phyloP scores from a whole-genome alignment of 2,888 invertebrate genomes.

The Protodeltote pygarga region DNA sequence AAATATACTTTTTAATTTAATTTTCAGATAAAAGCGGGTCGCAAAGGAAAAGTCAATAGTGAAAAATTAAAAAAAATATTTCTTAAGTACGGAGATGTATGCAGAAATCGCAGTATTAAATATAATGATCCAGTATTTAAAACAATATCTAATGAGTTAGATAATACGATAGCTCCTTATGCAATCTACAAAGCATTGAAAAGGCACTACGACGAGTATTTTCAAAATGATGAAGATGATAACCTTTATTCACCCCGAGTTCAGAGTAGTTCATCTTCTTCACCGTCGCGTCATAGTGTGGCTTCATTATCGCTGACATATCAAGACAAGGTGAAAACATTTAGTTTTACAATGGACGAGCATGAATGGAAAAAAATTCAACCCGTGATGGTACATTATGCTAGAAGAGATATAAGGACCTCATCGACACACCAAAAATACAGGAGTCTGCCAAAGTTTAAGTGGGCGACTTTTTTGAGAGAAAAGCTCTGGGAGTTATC shows the following conservation, averaged over 20 bases:
- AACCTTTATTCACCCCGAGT: constrained; percentile 23
- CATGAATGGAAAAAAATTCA: constrained; percentile 31
- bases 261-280: constrained; percentile 28
- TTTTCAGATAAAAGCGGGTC: constrained; percentile 27
- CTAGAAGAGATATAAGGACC: constrained; percentile 26
- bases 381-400: constrained; percentile 28
- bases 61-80: constrained; percentile 28
- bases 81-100: constrained; percentile 27
- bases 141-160: constrained; percentile 28
- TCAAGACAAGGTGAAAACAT: constrained; percentile 29
- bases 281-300: constrained; percentile 28
- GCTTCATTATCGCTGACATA: constrained; percentile 26
- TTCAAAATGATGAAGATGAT: constrained; percentile 25
- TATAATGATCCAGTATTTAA: constrained; percentile 32
- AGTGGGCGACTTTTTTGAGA: constrained; percentile 27
- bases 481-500: constrained; percentile 29
- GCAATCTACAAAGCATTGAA: constrained; percentile 27
- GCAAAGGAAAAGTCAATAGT: constrained; percentile 27
- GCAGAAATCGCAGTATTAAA: constrained; percentile 29
- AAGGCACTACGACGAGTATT: constrained; percentile 29
- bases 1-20: constrained; percentile 29
- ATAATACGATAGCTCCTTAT: constrained; percentile 27
- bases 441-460: constrained; percentile 28
- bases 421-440: constrained; percentile 28
- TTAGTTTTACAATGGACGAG: constrained; percentile 29